phyloP scores from a whole-genome alignment of 2,113 vertebrate genomes.

The Cricetomys ansorgei region DNA sequence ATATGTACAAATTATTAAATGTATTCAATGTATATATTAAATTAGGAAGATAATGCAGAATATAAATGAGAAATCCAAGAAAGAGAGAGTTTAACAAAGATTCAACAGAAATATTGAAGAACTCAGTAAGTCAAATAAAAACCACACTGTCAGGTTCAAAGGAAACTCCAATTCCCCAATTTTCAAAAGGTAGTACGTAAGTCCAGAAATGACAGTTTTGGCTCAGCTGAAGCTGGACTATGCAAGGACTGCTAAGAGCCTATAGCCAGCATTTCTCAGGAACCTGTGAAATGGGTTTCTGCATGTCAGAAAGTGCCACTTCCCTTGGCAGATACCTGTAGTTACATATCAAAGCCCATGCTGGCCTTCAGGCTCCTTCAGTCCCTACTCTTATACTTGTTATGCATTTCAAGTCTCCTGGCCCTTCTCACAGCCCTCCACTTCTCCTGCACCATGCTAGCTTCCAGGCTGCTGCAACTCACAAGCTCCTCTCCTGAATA shows the following conservation, averaged over 20 bases:
- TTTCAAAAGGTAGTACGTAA: background rate
- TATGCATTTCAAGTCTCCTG: background rate
- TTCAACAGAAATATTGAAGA: background rate
- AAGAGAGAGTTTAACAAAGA: background rate
- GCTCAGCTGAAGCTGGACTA: background rate
- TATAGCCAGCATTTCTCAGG: background rate
- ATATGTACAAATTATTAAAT: no score
- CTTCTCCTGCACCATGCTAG: background rate
- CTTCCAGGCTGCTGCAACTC: background rate
- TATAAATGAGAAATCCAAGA: background rate
- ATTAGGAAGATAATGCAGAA: background rate
- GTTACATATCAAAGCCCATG: background rate
- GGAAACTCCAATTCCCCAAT: background rate
- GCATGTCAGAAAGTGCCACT: background rate
- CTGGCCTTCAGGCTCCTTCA: background rate
- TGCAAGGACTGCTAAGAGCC: background rate
- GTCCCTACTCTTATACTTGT: background rate
- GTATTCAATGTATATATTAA: no score
- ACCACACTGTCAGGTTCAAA: background rate
- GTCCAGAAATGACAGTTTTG: background rate
- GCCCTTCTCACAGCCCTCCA: background rate
- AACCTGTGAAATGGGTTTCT: background rate
- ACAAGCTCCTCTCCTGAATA: background rate
- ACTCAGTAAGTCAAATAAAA: background rate
- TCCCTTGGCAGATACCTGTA: background rate